Base-by-base conservation (phyloP, 1,140 invertebrate species). In the Maniola jurtina region DNA sequence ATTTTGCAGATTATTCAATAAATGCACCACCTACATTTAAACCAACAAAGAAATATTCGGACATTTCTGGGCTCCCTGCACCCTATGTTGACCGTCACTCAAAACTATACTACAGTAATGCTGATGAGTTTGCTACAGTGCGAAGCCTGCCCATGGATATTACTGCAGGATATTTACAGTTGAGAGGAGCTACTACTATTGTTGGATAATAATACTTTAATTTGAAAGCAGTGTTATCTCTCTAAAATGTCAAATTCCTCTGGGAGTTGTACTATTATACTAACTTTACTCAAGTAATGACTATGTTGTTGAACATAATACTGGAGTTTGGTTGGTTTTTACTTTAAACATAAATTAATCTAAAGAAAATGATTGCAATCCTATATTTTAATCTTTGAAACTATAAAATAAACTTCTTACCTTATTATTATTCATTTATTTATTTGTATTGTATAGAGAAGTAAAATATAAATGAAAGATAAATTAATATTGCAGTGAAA, bases 31-130 rank as follows among this genome's bases (percentile, higher is more conserved):
- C 97, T 42, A 96, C 96, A 63, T 97, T 98, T 73, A 95, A 94
- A 84, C 97, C 97, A 33, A 94, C 96, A 2, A 98, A 98, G 83
- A 98, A 98, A 79, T 98, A 98, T 89, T 98, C 97, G 0, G 97
- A 98, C 83, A 95, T 98, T 61, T 98, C 96, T 73, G 97, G 97
- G 1, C 81, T 98, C 59, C 93, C 94, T 58, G 96, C 97, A 54
- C 95, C 95, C 54, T 99, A 98, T 77, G 96, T 95, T 73, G 97
- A 98, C 93, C 96, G 97, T 16, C 95, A 97, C 79, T 97, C 96
- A 10, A 97, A 98, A 81, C 91, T 98, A 10, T 93, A 95, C 71
- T 98, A 95, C 88, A 94, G 95, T 50, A 96, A 95, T 84, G 92
- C 94, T 47, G 96, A 98, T 73, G 97, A 98, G 88, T 98, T 97